Conservation (phyloP, 1,140 invertebrate species). For the Lutraria rhynchaena region DNA sequence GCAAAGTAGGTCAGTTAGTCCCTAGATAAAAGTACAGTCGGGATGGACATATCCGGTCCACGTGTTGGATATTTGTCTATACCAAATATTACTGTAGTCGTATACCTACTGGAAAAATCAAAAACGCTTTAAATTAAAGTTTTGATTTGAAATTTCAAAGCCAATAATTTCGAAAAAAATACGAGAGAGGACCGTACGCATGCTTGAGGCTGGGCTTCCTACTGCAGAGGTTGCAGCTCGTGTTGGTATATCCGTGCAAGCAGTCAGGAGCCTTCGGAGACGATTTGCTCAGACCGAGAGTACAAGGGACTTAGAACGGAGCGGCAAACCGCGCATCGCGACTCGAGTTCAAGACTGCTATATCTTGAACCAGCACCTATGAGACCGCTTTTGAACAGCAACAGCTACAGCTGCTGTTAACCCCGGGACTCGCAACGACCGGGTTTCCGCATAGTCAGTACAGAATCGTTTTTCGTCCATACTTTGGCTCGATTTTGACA, state of each 20-base stretch:
- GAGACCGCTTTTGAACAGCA: not conserved
- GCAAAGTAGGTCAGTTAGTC: not conserved
- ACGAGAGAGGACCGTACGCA: not conserved
- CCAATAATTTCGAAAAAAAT: not conserved
- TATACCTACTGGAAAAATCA: not conserved
- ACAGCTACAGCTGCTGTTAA: not conserved
- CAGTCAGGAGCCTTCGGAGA: not conserved
- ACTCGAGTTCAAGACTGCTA: not conserved
- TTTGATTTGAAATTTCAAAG: not conserved
- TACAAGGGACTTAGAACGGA: not conserved
- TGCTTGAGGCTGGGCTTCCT: not conserved
- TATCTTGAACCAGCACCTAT: not conserved
- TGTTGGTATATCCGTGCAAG: too few relatives aligned
- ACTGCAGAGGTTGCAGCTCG: too few relatives aligned
- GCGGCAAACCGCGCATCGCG: not conserved
- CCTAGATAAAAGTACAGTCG: too few relatives aligned
- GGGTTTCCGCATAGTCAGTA: not conserved
- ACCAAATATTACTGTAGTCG: not conserved
- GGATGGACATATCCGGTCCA: too few relatives aligned
- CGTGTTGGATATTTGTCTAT: not conserved
- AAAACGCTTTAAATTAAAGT: not conserved
- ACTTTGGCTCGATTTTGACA: too few relatives aligned
- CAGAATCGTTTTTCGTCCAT: not conserved
- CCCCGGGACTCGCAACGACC: not conserved
- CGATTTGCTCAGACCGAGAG: not conserved